Evolutionary conservation across 2,113 vertebrate species (phyloP), one percentile per base, ranked within the genome.

Genomic region (Esox niger): DNA sequence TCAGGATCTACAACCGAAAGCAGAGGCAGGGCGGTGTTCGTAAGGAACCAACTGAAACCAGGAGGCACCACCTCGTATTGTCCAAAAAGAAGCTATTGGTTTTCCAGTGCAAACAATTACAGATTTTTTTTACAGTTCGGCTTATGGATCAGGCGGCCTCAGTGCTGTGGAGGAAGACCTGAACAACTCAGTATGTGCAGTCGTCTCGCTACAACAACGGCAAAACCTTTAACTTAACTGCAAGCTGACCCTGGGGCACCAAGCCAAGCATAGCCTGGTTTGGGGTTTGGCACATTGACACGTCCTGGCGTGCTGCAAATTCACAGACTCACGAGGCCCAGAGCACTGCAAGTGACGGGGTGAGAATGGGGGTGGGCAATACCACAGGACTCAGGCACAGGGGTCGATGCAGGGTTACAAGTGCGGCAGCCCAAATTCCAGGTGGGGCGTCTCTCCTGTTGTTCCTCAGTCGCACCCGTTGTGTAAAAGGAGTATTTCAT

Each of bases 1-100:
- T 98, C 72, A 99, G 90, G 85, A 99, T 99, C 97, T 99, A 84
- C 32, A 77, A 68, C 25, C n/a, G 1, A 20, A 38, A 67, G 27
- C 60, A 66, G 58, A 60, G 21, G 23, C 25, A 49, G 2, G 13
- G 27, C 2, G 4, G 38, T 23, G 38, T 47, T 43, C 38, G 17
- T 43, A 4, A 43, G 38, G 38, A 3, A 43, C 13, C 3, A 43
- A 82, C 38, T 43, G 13, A 43, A 43, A 43, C 13, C 11, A 15
- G 13, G 38, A 43, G 15, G 13, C 3, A 2, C 38, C 1, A 17
- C 15, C 13, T 43, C 13, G 15, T 15, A 4, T 17, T 43, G 38
- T 17, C 38, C 38, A 43, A 43, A 15, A 43, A 43, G 38, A 43
- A 43, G 17, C 3, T 43, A 15, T 43, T 38, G 35, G 38, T 43